A percentile compares a stretch with the other conserved stretches of the same genome.
Conservation (phyloP, 92 coral and sea anemone genomes). For the Isaurus tuberculatus region DNA sequence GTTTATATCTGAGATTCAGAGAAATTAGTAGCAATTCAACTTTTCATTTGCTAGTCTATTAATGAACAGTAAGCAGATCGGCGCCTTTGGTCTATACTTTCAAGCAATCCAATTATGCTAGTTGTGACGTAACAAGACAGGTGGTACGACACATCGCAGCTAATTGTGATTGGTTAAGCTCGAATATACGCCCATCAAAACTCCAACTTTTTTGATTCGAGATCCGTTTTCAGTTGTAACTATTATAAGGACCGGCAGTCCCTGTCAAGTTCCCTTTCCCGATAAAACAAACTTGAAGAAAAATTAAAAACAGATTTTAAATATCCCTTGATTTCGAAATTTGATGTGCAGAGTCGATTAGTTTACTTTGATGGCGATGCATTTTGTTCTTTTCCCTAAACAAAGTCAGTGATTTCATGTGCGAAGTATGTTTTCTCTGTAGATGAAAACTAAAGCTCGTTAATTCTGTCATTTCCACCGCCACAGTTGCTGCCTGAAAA, state of each 20-base stretch:
- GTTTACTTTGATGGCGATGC: neutral
- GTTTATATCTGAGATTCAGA: conserved; percentile 23
- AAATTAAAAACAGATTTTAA: neutral
- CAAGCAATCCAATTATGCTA: conserved; percentile 37
- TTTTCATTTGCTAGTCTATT: conserved; percentile 10
- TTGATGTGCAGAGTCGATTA: neutral
- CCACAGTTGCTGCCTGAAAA: neutral
- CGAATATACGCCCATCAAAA: neutral
- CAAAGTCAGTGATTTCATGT: neutral
- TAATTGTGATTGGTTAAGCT: conserved; percentile 35
- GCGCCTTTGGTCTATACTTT: conserved; percentile 27
- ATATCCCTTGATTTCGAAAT: neutral
- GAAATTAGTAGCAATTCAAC: conserved; percentile 11
- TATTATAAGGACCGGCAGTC: neutral
- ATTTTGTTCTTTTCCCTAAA: neutral
- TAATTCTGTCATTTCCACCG: conserved; percentile 14
- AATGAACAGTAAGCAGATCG: conserved; percentile 5
- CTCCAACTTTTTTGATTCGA: neutral
- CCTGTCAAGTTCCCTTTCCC: conserved; percentile 13
- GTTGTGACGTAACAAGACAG: neutral
- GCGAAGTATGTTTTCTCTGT: neutral
- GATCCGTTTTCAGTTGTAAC: conserved; percentile 37
- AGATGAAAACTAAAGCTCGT: conserved; percentile 8
- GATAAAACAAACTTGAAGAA: neutral
- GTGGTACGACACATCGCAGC: neutral